A percentile compares a stretch with the other conserved stretches of the same genome.
These are phyloP conservation scores for Drosophila conformis DNA, from an alignment of 2,888 invertebrate species.

Conservation along the genomic window DNA sequence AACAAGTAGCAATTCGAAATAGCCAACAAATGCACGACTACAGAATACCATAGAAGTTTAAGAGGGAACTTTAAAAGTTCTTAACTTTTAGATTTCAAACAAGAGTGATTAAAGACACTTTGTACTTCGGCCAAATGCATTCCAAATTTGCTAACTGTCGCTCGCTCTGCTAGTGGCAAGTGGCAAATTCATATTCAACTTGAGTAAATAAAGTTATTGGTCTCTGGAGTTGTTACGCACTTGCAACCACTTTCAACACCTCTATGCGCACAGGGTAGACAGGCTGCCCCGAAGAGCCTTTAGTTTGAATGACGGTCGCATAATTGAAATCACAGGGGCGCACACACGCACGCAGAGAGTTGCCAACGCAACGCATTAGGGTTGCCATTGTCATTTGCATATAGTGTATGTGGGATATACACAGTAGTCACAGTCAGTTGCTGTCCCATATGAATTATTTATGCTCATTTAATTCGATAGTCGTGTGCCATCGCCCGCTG, in stretches of 20 bases:
- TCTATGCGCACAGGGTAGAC: neutral
- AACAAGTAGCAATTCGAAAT: constrained; percentile 19
- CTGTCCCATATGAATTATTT: constrained; percentile 70
- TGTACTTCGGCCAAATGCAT: neutral
- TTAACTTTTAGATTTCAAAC: too few relatives aligned
- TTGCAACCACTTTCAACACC: neutral
- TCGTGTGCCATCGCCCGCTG: constrained; percentile 39
- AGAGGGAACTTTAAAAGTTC: neutral
- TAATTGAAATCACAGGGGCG: constrained; percentile 72
- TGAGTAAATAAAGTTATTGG: neutral
- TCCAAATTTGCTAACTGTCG: neutral
- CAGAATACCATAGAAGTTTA: neutral
- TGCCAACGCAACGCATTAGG: constrained; percentile 53
- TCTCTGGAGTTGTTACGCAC: neutral
- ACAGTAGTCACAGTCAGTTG: neutral
- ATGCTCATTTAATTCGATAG: constrained; percentile 75
- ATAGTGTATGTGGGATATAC: neutral
- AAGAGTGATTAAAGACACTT: too few relatives aligned
- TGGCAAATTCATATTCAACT: neutral
- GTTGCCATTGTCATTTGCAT: constrained; percentile 74
- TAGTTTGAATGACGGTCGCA: constrained; percentile 24
- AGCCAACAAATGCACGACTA: neutral
- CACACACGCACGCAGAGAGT: constrained; percentile 24
- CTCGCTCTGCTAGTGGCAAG: neutral
- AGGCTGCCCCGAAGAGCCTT: neutral